Percentiles rank a stretch among this genome's conserved stretches.
These are phyloP conservation scores for Mormyrops boulengeri DNA, from an alignment of 2,797 vertebrate genomes.

Conservation along the genomic window DNA sequence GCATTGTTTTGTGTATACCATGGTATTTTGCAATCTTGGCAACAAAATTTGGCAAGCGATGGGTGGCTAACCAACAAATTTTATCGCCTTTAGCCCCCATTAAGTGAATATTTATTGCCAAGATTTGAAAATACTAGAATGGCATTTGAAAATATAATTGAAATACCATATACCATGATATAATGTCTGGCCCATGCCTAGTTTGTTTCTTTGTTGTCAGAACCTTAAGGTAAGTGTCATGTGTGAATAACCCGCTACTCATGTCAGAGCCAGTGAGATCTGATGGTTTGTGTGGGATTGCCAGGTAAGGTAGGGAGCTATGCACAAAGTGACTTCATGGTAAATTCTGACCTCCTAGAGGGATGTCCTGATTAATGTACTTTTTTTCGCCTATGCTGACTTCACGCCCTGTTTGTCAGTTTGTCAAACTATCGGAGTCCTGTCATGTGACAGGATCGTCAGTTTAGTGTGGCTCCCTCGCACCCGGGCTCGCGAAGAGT, in stretches of 20 bases:
- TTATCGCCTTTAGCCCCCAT: neutral
- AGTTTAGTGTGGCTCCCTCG: neutral
- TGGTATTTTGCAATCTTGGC: neutral
- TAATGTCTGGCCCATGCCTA: neutral
- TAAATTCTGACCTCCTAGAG: neutral
- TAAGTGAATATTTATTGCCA: neutral
- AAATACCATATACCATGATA: neutral
- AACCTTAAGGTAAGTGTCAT: neutral
- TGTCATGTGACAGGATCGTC: neutral
- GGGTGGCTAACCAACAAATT: neutral
- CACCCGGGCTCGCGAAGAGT: slow-evolving; percentile 2
- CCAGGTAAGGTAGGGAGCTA: neutral
- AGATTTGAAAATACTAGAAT: neutral
- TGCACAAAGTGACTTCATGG: neutral
- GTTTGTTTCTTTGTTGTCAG: neutral
- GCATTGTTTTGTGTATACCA: neutral
- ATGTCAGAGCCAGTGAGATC: neutral
- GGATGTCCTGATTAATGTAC: neutral
- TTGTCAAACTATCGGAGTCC: slow-evolving; percentile 13
- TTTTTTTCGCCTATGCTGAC: neutral
- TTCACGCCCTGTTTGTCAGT: neutral
- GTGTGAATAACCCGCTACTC: neutral
- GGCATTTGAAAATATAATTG: neutral
- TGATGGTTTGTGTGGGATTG: neutral
- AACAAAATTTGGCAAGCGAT: neutral